These are phyloP conservation scores for Vanessa atalanta DNA, from an alignment of 1,140 invertebrate species.

Conservation along the genomic window DNA sequence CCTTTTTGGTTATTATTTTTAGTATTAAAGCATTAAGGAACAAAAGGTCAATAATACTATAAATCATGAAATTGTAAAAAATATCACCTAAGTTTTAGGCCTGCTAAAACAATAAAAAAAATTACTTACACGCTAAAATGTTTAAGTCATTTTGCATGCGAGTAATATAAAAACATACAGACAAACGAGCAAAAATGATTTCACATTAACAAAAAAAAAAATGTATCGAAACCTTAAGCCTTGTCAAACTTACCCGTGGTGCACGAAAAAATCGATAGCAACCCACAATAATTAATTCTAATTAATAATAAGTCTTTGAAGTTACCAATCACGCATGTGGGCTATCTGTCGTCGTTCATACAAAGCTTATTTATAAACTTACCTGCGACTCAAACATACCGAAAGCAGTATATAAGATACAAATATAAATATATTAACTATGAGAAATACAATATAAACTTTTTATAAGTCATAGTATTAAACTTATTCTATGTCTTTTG, in stretches of 20 bases:
- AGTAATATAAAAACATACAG: neutral
- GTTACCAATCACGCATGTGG: slow-evolving; percentile 11
- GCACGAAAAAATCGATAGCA: slow-evolving; percentile 6
- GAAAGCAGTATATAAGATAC: slow-evolving; percentile 5
- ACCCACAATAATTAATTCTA: slow-evolving; percentile 2
- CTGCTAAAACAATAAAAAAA: slow-evolving; percentile 4
- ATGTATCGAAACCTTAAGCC: too few species aligned
- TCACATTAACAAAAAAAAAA: neutral
- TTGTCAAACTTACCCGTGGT: neutral
- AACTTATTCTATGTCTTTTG: neutral
- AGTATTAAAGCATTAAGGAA: neutral
- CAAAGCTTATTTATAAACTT: slow-evolving; percentile 2
- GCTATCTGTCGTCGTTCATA: neutral
- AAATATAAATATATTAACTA: neutral
- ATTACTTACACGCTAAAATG: neutral
- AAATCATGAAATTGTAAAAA: neutral
- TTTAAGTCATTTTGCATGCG: neutral
- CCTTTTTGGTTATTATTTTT: neutral
- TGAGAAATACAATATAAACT: neutral
- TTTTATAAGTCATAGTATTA: too few species aligned
- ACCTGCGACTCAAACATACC: slow-evolving; percentile 7
- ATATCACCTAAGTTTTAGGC: slow-evolving; percentile 1
- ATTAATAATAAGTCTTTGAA: slow-evolving; percentile 3
- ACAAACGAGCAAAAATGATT: neutral
- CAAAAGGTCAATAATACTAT: neutral